A percentile compares a stretch with the other conserved stretches of the same genome.
phyloP scores from a whole-genome alignment of 2,888 invertebrate species.

The Lochmaea crataegi region DNA sequence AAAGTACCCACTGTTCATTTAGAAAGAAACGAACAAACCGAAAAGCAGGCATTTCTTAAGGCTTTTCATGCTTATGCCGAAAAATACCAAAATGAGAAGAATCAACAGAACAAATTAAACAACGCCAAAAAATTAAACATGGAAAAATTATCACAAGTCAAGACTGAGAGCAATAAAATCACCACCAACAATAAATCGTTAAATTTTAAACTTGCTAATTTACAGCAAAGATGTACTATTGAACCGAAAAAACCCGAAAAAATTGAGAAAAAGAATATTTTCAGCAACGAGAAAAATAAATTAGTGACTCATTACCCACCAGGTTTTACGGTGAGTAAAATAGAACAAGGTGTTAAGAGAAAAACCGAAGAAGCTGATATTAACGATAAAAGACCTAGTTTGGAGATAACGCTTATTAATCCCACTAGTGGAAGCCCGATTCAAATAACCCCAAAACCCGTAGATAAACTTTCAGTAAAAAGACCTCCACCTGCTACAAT shows the following conservation, averaged over 20 bases:
- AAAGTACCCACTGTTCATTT: conserved; percentile 53
- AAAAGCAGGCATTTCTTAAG: conserved; percentile 58
- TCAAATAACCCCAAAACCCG: conserved; percentile 38
- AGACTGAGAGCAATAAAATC: conserved; percentile 43
- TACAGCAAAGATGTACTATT: conserved; percentile 59
- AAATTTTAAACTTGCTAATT: conserved; percentile 57
- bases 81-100: conserved; percentile 50
- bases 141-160: conserved; percentile 37
- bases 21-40: conserved; percentile 54
- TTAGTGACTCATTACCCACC: conserved; percentile 51
- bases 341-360: conserved; percentile 61
- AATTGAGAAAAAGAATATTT: conserved; percentile 45
- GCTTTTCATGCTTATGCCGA: conserved; percentile 58
- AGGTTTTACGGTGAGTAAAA: conserved; percentile 65
- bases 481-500: conserved; percentile 69
- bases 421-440: conserved; percentile 48
- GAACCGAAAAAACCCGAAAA: conserved; percentile 53
- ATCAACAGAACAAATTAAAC: conserved; percentile 47
- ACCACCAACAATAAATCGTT: conserved; percentile 48
- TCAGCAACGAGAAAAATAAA: conserved; percentile 23
- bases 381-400: conserved; percentile 60
- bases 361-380: conserved; percentile 54
- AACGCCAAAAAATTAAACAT: conserved; percentile 32
- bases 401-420: conserved; percentile 63
- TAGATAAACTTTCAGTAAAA: conserved; percentile 55